Percentiles rank a stretch among this genome's conserved stretches.
phyloP scores from a whole-genome alignment of 2,797 vertebrate species.

The Xyrichtys novacula region DNA sequence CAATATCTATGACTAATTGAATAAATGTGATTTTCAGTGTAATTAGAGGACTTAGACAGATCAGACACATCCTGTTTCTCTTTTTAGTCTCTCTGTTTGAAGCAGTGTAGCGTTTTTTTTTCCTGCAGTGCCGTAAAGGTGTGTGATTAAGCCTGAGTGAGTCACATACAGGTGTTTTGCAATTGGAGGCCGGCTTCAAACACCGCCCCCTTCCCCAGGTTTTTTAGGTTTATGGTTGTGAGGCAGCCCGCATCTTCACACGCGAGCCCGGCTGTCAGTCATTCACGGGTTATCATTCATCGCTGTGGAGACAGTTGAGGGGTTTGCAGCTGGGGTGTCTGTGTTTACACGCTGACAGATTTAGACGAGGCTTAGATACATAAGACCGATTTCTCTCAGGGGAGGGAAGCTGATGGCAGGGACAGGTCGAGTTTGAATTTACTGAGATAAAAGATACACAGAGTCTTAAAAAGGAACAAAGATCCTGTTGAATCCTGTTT shows the following conservation, averaged over 20 bases:
- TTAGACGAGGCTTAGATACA: slow-evolving; percentile 37
- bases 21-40: background rate
- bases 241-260: slow-evolving; percentile 77
- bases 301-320: slow-evolving; percentile 43
- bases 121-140: slow-evolving; percentile 47
- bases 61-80: slow-evolving; percentile 16
- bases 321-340: slow-evolving; percentile 58
- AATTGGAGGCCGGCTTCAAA: slow-evolving; percentile 75
- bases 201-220: slow-evolving; percentile 68
- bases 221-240: slow-evolving; percentile 72
- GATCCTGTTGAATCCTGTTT: no score
- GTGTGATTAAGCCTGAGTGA: slow-evolving; percentile 79
- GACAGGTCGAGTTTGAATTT: slow-evolving; percentile 42
- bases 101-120: slow-evolving; percentile 17
- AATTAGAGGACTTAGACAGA: background rate
- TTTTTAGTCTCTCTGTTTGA: slow-evolving; percentile 15
- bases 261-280: slow-evolving; percentile 73
- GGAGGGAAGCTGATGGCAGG: slow-evolving; percentile 20
- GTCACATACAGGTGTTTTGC: slow-evolving; percentile 85
- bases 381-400: slow-evolving; percentile 27
- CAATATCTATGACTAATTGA: background rate
- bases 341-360: slow-evolving; percentile 58
- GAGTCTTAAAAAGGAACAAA: no score
- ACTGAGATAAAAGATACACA: background rate
- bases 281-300: slow-evolving; percentile 57